Evolutionary conservation across 2,888 invertebrate genomes (phyloP), one percentile per base, ranked within the genome.

Genomic region (Ferdinandea cuprea): DNA sequence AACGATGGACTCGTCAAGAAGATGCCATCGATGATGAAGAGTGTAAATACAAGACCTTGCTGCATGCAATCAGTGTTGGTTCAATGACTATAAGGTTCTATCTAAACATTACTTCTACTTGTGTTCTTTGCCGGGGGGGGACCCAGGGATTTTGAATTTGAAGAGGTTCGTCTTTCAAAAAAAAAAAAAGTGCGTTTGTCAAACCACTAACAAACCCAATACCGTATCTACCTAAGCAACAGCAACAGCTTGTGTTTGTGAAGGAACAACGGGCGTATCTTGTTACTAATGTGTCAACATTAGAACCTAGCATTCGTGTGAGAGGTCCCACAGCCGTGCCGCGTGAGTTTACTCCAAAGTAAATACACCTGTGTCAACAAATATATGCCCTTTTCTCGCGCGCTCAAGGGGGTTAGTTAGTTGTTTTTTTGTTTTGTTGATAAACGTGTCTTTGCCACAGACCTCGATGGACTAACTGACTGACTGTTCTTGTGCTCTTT

Each of bases 301-400:
- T 78, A 73, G 78, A 83, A 59, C 80, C 85, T 86, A 88, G 86
- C 87, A 85, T 81, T 74, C 52, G 79, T 63, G 72, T 79, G 85
- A 85, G 54, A 58, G 73, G 65, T 58, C 74, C 66, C 30, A 44
- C 65, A 11, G n/a, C 48, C 28, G n/a, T 1, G 54, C 42, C 68
- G 80, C 77, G 76, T 81, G 81, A 81, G 71, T 81, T 81, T 81
- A 81, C 81, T 85, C 83, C 58, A 79, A 84, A 71, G 61, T 46
- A 76, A 85, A 86, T 85, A 87, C 88, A 89, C 88, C 88, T 89
- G 89, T 89, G 89, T 89, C 88, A 89, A 89, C 87, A 89, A n/a
- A 85, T 74, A 50, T 83, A 86, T 25, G 44, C 66, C 71, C 59
- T 63, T 37, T 48, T 56, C 35, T 42, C 52, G 68, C 52, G 68